Evolutionary conservation across 92 coral and sea anemone species (phyloP), one percentile per base, ranked within the genome.

Genomic region (Epizoanthus ramosus): DNA sequence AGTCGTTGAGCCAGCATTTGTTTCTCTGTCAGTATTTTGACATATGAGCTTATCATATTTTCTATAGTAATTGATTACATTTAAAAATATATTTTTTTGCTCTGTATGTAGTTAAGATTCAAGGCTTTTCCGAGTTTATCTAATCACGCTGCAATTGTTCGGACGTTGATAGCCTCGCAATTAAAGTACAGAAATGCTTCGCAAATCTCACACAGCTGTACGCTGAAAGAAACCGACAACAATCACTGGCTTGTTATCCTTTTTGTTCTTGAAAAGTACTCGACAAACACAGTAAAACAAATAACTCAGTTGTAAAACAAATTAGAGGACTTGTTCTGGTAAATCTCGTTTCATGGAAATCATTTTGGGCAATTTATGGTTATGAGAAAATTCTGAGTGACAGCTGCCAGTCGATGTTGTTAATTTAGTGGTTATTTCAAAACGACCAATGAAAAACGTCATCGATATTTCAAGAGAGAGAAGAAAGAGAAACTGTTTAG

Each of bases 111-210:
- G 82, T 33, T 22, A 39, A 61, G 69, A 19, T 13, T 76, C 41
- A 15, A 69, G 63, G 61, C 25, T 69, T 61, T 60, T 60, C 47
- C 39, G 18, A 69, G 39, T 61, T 60, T 39, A 77, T 77, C n/a
- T 77, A 77, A 77, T 77, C 59, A 77, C 31, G 52, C 6, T 10
- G 21, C 82, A 39, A 77, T 77, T 77, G 82, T 75, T 75, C 61
- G 21, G 6, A 45, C 17, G 56, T 59, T 75, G 68, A 59, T 61
- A 59, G 71, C 39, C 71, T 77, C 39, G 82, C 82, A 77, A 77
- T 77, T 61, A 77, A 77, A 61, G 39, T 60, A 77, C 45, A 39
- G 25, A 77, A 63, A 57, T 60, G 43, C 70, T 60, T 57, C 82
- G 28, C 82, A 77, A 60, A 77, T 23, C 43, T 57, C 58, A 19